Evolutionary conservation across 2,797 vertebrate species (phyloP).

Genomic region (Paramormyrops hopkinsi): DNA sequence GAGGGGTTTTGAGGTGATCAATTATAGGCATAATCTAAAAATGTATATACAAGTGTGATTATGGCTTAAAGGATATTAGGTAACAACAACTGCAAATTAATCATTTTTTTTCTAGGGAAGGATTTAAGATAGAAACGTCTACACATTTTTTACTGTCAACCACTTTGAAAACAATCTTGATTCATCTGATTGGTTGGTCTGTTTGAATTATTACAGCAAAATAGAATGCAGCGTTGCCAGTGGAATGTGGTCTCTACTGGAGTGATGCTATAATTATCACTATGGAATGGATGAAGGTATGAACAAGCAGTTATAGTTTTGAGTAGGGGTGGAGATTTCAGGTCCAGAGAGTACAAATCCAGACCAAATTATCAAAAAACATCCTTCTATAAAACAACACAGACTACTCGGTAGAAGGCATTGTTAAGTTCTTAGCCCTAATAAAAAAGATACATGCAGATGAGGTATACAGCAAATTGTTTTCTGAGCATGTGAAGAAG

Average conservation of each 20-base stretch:
- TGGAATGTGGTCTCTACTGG: constrained; percentile 54
- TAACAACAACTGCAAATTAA: neutral
- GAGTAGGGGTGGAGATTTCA: neutral
- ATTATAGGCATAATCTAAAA: neutral
- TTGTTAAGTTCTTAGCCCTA: neutral
- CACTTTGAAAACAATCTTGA: neutral
- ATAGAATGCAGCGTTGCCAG: neutral
- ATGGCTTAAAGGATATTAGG: neutral
- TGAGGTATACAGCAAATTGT: neutral
- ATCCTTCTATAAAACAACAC: neutral
- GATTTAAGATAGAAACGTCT: neutral
- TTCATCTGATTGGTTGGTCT: neutral
- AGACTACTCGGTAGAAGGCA: neutral
- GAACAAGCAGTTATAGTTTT: neutral
- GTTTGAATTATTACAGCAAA: neutral
- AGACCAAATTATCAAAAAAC: neutral
- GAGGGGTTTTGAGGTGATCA: neutral
- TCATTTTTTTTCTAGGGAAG: neutral
- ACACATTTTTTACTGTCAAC: neutral
- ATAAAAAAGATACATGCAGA: neutral
- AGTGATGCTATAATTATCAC: constrained; percentile 20
- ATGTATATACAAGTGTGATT: neutral
- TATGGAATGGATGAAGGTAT: neutral
- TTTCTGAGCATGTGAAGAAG: neutral
- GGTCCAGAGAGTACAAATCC: no score